phyloP scores from a whole-genome alignment of 37 sponge, comb jelly and placozoan genomes.

The Crambe crambe region DNA sequence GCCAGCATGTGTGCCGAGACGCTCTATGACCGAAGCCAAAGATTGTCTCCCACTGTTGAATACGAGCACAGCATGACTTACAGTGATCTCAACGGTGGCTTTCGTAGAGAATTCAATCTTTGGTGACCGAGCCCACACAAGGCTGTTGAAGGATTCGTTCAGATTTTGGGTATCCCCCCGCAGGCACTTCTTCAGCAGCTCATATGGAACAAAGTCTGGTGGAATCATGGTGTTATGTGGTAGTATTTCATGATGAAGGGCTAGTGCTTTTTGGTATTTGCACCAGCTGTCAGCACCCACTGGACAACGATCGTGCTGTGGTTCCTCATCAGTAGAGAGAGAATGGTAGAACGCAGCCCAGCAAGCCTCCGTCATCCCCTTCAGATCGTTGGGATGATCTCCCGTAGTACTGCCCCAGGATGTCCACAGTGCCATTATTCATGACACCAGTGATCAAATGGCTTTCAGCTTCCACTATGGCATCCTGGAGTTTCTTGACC shows the following conservation, averaged over 20 bases:
- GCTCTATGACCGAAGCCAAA: background rate
- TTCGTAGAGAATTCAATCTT: background rate
- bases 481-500: background rate
- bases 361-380: background rate
- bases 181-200: slow-evolving; percentile 20
- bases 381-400: slow-evolving; percentile 16
- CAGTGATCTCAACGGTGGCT: slow-evolving; percentile 12
- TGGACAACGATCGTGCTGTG: slow-evolving; percentile 17
- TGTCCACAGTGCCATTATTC: slow-evolving; percentile 1
- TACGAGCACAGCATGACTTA: slow-evolving; percentile 13
- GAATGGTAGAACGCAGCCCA: slow-evolving; percentile 29
- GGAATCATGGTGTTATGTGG: slow-evolving; percentile 13
- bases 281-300: slow-evolving; percentile 18
- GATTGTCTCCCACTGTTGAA: slow-evolving; percentile 21
- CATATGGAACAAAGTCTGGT: background rate
- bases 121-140: slow-evolving; percentile 10
- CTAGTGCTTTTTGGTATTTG: slow-evolving; percentile 24
- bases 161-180: slow-evolving; percentile 20
- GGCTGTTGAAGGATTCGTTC: slow-evolving; percentile 10
- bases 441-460: background rate
- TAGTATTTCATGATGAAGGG: background rate
- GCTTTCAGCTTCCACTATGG: background rate
- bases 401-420: slow-evolving; percentile 39
- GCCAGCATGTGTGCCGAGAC: background rate
- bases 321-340: slow-evolving; percentile 25